Evolutionary conservation across 2,797 vertebrate genomes (phyloP), one percentile per base, ranked within the genome.

Genomic region (Rousettus madagascariensis): DNA sequence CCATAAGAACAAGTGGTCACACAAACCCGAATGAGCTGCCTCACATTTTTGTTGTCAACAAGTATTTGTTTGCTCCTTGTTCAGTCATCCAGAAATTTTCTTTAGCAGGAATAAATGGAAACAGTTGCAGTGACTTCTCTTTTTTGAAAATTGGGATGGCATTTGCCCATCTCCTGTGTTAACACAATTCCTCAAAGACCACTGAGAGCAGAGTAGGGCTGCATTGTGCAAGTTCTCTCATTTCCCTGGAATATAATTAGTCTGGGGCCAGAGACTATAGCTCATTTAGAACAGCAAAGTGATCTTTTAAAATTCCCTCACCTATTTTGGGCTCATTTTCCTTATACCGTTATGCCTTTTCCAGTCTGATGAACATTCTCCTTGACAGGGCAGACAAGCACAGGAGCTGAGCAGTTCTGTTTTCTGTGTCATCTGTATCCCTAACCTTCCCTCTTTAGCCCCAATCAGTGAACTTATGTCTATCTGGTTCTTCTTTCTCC

Each of bases 211-310:
- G 53, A 12, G 30, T 90, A 74, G 49, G n/a, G 61, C 46, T 0
- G 0, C 28, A 30, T 41, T 41, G 38, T 20, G 16, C 65, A 71
- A 57, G n/a, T 43, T 89, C 57, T 79, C 59, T 84, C 92, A 53
- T 91, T 84, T 92, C 49, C 30, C 65, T 71, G 41, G 41, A 78
- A 84, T 65, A 84, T 53, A 96, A 96, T 68, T 95, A 75, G 41
- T 77, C 66, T 30, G 17, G 15, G n/a, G 49, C 75, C 69, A 86
- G 86, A 86, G 13, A 84, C 74, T 95, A 85, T 63, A 66, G 65
- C 94, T 96, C 96, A 91, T 94, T 96, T 91, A 80, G 59, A 96
- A 30, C 36, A 75, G 69, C 59, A 91, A 96, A 69, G 86, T 95
- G 36, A 74, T 96, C 79, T 91, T 94, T 88, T 41, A 77, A 91